These are phyloP conservation scores for Paradisaea rubra DNA, from an alignment of 2,113 vertebrate species.

Conservation along the genomic window DNA sequence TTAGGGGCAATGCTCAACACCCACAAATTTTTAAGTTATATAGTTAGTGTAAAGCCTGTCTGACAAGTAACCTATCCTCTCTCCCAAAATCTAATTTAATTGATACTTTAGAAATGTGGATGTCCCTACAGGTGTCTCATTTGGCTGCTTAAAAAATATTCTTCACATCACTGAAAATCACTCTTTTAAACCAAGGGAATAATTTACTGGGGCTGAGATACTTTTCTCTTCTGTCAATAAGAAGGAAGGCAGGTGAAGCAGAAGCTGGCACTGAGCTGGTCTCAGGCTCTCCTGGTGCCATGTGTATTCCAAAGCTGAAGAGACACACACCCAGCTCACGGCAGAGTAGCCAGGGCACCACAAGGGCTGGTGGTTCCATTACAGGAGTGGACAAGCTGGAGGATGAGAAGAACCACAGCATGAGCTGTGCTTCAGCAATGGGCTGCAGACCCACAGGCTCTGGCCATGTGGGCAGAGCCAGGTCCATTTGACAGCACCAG, in stretches of 20 bases:
- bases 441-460: neutral
- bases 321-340: neutral
- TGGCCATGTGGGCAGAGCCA: neutral
- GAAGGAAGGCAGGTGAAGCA: neutral
- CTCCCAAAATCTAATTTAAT: neutral
- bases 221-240: neutral
- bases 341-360: neutral
- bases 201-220: neutral
- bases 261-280: neutral
- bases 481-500: neutral
- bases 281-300: neutral
- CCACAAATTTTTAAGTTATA: neutral
- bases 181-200: neutral
- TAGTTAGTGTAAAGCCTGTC: neutral
- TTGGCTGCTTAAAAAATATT: neutral
- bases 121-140: neutral
- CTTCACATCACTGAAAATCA: neutral
- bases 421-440: neutral
- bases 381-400: neutral
- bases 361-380: accelerated
- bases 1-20: neutral
- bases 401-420: neutral
- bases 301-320: neutral
- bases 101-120: neutral
- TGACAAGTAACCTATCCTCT: neutral